These are phyloP conservation scores for Antheraea yamamai DNA, from an alignment of 2,888 invertebrate species.

Conservation along the genomic window DNA sequence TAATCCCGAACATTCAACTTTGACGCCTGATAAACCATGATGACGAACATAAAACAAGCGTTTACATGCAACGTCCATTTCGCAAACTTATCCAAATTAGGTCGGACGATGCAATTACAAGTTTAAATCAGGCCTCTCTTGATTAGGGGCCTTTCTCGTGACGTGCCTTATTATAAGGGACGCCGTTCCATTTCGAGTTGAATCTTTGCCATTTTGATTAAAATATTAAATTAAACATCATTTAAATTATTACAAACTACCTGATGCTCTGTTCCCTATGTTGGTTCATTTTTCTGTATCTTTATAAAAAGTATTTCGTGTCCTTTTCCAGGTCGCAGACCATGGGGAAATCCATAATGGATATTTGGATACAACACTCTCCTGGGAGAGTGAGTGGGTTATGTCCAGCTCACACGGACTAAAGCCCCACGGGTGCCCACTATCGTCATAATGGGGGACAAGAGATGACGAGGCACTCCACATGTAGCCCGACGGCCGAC, in stretches of 20 bases:
- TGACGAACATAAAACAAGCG: conserved; percentile 49
- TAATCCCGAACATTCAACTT: conserved; percentile 9
- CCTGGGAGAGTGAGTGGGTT: no score
- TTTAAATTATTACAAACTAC: background rate
- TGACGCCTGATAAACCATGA: conserved; percentile 11
- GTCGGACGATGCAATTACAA: conserved; percentile 54
- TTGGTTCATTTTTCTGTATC: no score
- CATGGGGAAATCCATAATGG: no score
- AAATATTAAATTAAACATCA: background rate
- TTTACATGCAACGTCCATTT: conserved; percentile 65
- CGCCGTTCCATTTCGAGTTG: conserved; percentile 34
- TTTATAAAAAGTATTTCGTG: no score
- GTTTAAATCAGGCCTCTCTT: conserved; percentile 35
- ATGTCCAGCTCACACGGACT: no score
- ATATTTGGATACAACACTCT: no score
- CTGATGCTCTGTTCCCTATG: no score
- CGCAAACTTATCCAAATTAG: conserved; percentile 45
- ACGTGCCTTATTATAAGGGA: conserved; percentile 58
- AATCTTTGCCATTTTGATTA: conserved; percentile 20
- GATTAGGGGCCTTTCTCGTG: conserved; percentile 38
- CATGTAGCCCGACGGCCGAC: no score
- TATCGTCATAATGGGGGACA: no score
- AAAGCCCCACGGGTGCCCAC: no score
- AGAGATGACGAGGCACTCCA: no score
- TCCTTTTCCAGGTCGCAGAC: no score